Evolutionary conservation across 1,140 invertebrate species (phyloP).

Genomic region (Microplitis demolitor): DNA sequence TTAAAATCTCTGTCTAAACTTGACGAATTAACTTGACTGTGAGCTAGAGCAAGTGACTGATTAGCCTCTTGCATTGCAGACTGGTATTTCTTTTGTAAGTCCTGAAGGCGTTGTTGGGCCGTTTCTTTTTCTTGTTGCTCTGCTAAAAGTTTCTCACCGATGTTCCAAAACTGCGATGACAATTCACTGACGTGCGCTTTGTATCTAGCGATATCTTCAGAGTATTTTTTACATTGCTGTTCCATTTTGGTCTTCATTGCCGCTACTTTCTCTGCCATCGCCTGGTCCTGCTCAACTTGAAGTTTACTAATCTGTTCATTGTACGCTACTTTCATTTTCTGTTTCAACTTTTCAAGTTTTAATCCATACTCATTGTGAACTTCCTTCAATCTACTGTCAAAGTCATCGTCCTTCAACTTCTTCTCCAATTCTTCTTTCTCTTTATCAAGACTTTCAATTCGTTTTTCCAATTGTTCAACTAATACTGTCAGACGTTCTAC

Average conservation of each 20-base stretch:
- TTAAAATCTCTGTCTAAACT: conserved; percentile 41
- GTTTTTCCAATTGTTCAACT: conserved; percentile 19
- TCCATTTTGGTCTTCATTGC: conserved; percentile 56
- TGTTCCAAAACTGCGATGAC: conserved; percentile 64
- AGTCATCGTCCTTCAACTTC: conserved; percentile 28
- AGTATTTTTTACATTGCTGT: conserved; percentile 58
- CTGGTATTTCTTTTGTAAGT: conserved; percentile 34
- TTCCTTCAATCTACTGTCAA: conserved; percentile 43
- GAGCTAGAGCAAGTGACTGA: conserved; percentile 14
- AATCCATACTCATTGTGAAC: conserved; percentile 50
- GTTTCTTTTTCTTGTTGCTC: conserved; percentile 64
- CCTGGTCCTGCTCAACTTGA: conserved; percentile 62
- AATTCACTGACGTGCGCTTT: conserved; percentile 63
- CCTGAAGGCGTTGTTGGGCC: conserved; percentile 33
- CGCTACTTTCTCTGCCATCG: conserved; percentile 57
- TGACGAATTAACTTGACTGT: conserved; percentile 21
- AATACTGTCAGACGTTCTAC: conserved; percentile 26
- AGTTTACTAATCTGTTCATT: conserved; percentile 57
- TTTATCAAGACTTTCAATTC: conserved; percentile 12
- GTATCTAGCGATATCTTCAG: conserved; percentile 64
- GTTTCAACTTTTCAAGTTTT: conserved; percentile 56
- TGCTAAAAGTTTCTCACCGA: conserved; percentile 65
- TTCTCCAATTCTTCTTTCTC: conserved; percentile 10
- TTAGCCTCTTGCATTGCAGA: conserved; percentile 3
- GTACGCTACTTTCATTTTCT: conserved; percentile 56